Conservation (phyloP, 2,888 invertebrate species). For the Dorcus hopei region DNA sequence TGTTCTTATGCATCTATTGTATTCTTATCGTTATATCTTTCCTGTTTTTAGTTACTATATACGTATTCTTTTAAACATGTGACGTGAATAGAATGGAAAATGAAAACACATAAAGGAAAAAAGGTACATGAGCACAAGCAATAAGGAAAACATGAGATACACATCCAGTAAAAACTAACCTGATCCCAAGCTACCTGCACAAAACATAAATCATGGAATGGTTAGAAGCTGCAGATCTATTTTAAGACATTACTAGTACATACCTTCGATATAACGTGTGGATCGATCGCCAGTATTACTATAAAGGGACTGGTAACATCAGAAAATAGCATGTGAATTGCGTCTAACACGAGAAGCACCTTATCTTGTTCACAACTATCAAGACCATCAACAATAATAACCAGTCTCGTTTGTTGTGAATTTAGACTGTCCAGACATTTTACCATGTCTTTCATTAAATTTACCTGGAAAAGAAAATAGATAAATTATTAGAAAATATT, state of each 20-base stretch:
- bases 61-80: background rate
- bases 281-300: conserved; percentile 94
- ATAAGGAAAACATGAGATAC: background rate
- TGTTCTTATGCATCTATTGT: too few species aligned
- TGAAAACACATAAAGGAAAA: background rate
- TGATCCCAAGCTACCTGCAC: conserved; percentile 64
- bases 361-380: conserved; percentile 98
- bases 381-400: conserved; percentile 93
- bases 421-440: conserved; percentile 92
- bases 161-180: conserved; percentile 52
- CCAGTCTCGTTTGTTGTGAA: conserved; percentile 88
- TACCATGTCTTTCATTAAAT: conserved; percentile 58
- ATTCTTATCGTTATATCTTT: too few species aligned
- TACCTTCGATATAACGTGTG: conserved; percentile 96
- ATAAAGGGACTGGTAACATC: conserved; percentile 94
- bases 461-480: conserved; percentile 33
- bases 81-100: background rate
- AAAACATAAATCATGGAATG: conserved; percentile 28
- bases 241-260: conserved; percentile 21
- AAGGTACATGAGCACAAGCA: background rate
- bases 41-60: too few species aligned
- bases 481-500: too few species aligned
- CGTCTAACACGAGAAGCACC: conserved; percentile 87
- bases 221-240: conserved; percentile 1
- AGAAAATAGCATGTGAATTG: conserved; percentile 92